phyloP scores from a whole-genome alignment of 1,140 invertebrate species.

The Littorina saxatilis region DNA sequence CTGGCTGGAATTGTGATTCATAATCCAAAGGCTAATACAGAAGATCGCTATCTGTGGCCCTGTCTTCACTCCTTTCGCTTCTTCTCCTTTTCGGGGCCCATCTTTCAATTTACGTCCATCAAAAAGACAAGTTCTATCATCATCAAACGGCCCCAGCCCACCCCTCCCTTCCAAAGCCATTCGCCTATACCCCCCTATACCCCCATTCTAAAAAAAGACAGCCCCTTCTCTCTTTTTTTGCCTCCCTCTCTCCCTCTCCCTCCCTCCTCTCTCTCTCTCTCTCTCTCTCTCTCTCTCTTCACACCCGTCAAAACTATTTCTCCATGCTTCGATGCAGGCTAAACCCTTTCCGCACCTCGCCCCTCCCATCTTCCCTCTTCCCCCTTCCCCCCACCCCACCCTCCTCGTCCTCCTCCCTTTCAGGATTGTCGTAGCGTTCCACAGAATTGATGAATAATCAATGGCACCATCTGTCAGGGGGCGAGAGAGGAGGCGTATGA shows the following conservation, averaged over 20 bases:
- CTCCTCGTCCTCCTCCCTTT: not conserved
- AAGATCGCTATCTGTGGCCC: not conserved
- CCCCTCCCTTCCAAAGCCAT: not conserved
- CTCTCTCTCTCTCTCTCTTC: constrained; percentile 3
- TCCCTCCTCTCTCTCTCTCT: not conserved
- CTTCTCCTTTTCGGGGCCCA: not conserved
- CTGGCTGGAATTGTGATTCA: constrained; percentile 13
- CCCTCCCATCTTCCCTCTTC: not conserved
- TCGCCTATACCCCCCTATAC: too few species aligned
- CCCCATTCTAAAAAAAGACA: too few species aligned
- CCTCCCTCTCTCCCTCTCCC: not conserved
- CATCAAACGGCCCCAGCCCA: not conserved
- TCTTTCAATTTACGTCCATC: constrained; percentile 32
- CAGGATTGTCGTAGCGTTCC: not conserved
- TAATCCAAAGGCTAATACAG: constrained; percentile 5
- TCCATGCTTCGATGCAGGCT: constrained; percentile 18
- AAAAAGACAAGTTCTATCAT: constrained; percentile 25
- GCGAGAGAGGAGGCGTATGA: constrained; percentile 27
- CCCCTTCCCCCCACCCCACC: not conserved
- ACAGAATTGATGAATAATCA: constrained; percentile 42
- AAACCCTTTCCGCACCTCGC: not conserved
- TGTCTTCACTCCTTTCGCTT: constrained; percentile 1
- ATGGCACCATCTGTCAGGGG: constrained; percentile 37
- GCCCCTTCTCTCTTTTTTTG: not conserved
- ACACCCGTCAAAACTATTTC: constrained; percentile 34